Evolutionary conservation across 2,113 vertebrate genomes (phyloP).

Genomic region (Tylochromis polylepis): DNA sequence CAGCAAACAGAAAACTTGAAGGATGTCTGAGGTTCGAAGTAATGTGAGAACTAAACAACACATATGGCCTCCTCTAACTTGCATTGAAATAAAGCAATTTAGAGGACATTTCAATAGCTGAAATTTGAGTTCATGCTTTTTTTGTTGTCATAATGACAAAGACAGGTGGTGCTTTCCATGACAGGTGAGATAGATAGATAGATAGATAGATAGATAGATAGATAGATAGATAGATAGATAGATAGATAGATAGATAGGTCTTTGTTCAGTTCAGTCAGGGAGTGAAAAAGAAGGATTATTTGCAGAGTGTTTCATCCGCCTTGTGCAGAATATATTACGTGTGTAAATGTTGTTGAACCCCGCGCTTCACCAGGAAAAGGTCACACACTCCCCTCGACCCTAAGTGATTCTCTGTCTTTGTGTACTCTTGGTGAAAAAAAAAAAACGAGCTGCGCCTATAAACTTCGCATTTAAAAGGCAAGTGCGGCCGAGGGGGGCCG

Average conservation of each 20-base stretch:
- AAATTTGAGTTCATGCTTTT: neutral
- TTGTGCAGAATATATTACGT: constrained; percentile 80
- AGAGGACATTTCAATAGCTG: neutral
- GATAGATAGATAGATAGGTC: constrained; percentile 18
- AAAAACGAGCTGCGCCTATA: constrained; percentile 77
- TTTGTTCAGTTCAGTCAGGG: constrained; percentile 67
- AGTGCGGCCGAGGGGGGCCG: constrained; percentile 72
- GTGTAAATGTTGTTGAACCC: constrained; percentile 82
- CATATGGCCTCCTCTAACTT: neutral
- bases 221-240: constrained; percentile 30
- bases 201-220: constrained; percentile 22
- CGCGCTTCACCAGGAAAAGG: constrained; percentile 74
- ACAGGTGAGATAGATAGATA: constrained; percentile 1
- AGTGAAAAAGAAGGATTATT: constrained; percentile 59
- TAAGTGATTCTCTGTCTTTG: constrained; percentile 76
- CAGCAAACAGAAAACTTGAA: neutral
- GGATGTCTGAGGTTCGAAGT: neutral
- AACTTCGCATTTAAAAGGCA: constrained; percentile 83
- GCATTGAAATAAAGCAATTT: neutral
- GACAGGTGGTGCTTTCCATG: neutral
- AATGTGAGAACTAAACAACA: neutral
- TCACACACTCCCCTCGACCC: constrained; percentile 83
- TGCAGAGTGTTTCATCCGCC: constrained; percentile 70
- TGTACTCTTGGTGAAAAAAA: constrained; percentile 69
- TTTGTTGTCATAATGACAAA: neutral